Evolutionary conservation across 2,113 vertebrate species (phyloP).

Genomic region (Leptobrachium leishanense): DNA sequence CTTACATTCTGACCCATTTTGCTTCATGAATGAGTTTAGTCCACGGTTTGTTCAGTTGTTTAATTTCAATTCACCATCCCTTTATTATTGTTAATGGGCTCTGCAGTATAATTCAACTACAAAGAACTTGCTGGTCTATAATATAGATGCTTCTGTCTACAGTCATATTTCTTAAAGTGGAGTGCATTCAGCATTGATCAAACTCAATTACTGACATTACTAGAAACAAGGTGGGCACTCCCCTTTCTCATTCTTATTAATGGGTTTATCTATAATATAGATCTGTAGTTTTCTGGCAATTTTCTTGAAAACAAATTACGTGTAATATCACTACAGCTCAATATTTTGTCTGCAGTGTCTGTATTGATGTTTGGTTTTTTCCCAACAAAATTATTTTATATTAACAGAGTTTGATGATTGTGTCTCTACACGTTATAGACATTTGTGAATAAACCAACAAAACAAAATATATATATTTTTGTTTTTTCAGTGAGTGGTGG

Average conservation of each 20-base stretch:
- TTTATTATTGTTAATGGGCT: background rate
- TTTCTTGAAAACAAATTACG: background rate
- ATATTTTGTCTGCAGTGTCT: background rate
- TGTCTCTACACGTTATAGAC: too few species aligned
- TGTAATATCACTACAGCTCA: background rate
- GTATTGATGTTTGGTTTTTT: background rate
- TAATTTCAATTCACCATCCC: background rate
- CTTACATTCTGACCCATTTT: too few species aligned
- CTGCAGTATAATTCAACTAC: background rate
- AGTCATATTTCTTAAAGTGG: background rate
- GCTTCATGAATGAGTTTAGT: too few species aligned
- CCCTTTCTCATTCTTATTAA: background rate
- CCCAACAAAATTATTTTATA: too few species aligned
- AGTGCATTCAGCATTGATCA: background rate
- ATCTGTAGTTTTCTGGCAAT: background rate
- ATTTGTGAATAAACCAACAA: too few species aligned
- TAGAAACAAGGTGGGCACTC: background rate
- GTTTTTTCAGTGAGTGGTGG: too few species aligned
- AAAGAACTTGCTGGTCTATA: background rate
- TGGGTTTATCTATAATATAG: conserved; percentile 1
- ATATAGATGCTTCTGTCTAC: background rate
- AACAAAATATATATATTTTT: too few species aligned
- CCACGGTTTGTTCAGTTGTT: background rate
- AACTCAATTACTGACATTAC: background rate
- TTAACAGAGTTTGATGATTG: too few species aligned